Evolutionary conservation across 2,888 invertebrate species (phyloP), one percentile per base, ranked within the genome.

Genomic region (Gari tellinella): DNA sequence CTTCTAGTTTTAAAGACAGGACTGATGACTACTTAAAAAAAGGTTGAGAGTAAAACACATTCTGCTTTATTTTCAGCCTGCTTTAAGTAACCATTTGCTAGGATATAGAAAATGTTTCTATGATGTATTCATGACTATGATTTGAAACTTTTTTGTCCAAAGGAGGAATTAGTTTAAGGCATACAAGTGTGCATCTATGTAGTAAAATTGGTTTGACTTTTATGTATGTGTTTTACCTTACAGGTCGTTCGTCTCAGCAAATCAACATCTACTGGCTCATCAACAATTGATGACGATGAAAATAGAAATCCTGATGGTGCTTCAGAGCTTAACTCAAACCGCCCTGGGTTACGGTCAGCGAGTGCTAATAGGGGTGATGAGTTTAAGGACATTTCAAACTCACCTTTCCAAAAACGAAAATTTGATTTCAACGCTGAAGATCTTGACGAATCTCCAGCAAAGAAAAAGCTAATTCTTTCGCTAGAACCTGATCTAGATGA

Each of bases 401-500:
- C 79, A 7, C 74, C 79, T 4, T 48, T 73, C 40, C 45, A 55
- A 8, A 78, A 70, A 26, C 55, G 68, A 5, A 66, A 70, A 37
- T 48, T 41, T 21, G 58, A 58, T 10, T 14, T 21, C 26, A 38
- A 40, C 17, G 40, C 41, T n/a, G 31, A 19, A 23, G 49, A 38
- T 12, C n/a, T n/a, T 3, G 37, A 46, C 7, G 66, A 55, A n/a
- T 41, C 49, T 15, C 8, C 48, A 43, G 56, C 57, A 17, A 45
- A 37, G 1, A 73, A 58, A 45, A 84, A 80, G 38, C 46, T 80
- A 2, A 67, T 84, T 38, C 82, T 84, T 55, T 84, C 84, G 0
- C 63, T 84, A 23, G 80, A 84, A 52, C 80, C 85, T 12, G 74
- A 72, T 15, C 73, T 85, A 31, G 68, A 74, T 49, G 80, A 70